These are phyloP conservation scores for Adoxophyes honmai DNA, from an alignment of 1,140 invertebrate species.

Conservation along the genomic window DNA sequence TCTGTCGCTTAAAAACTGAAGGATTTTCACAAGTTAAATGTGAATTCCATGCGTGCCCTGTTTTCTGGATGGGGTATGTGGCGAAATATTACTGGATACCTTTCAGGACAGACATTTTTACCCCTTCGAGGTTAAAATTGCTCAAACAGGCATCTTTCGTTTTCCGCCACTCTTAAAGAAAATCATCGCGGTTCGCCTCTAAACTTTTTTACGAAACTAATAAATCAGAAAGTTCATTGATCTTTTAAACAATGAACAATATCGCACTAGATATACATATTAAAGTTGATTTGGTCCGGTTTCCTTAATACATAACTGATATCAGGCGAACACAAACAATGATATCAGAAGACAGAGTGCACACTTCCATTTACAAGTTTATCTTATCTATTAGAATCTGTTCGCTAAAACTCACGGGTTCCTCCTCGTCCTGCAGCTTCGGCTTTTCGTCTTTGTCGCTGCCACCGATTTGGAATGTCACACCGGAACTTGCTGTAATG, in stretches of 20 bases:
- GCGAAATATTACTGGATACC: too few relatives aligned
- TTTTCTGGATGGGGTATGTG: too few relatives aligned
- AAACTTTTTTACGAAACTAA: too few relatives aligned
- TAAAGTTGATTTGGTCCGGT: neutral
- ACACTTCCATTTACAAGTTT: conserved; percentile 29
- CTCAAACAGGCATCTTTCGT: too few relatives aligned
- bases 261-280: neutral
- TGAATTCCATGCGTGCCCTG: too few relatives aligned
- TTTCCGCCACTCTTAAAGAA: too few relatives aligned
- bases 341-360: conserved; percentile 32
- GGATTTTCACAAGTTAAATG: too few relatives aligned
- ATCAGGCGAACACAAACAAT: conserved; percentile 30
- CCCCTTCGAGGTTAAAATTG: too few relatives aligned
- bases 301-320: neutral
- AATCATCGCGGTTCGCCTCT: too few relatives aligned
- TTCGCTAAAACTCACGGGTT: conserved; percentile 56
- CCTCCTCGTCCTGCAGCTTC: conserved; percentile 70
- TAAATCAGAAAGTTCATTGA: neutral
- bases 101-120: too few relatives aligned
- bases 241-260: neutral
- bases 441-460: conserved; percentile 76
- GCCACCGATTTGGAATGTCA: conserved; percentile 83
- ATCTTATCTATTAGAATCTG: conserved; percentile 46
- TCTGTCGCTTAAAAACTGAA: too few relatives aligned
- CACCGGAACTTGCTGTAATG: conserved; percentile 73